A percentile compares a stretch with the other conserved stretches of the same genome.
phyloP scores from a whole-genome alignment of 2,797 vertebrate genomes.

The Anomalospiza imberbis region DNA sequence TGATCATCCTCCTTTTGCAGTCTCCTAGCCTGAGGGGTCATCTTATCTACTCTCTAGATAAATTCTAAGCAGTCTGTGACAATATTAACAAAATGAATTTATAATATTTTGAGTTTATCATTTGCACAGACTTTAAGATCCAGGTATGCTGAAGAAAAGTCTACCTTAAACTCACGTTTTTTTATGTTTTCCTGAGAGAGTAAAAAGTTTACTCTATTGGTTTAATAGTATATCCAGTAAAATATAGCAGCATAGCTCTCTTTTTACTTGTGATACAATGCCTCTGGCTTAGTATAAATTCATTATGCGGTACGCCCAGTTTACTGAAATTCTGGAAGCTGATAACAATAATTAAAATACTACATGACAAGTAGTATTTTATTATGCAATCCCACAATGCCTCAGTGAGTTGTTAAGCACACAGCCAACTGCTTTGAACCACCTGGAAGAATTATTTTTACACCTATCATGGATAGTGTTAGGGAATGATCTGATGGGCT shows the following conservation, averaged over 20 bases:
- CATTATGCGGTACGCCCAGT: constrained; percentile 48
- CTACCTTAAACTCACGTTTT: background rate
- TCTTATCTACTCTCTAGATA: background rate
- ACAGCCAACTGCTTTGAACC: constrained; percentile 25
- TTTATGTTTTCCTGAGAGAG: background rate
- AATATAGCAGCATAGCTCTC: constrained; percentile 1
- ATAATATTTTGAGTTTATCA: background rate
- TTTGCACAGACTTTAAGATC: constrained; percentile 8
- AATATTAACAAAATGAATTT: background rate
- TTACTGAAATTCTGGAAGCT: constrained; percentile 54
- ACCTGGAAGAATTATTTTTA: constrained; percentile 35
- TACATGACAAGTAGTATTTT: constrained; percentile 29
- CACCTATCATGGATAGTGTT: background rate
- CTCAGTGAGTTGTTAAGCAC: background rate
- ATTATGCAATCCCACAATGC: constrained; percentile 13
- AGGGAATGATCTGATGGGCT: background rate
- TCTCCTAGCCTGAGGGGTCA: background rate
- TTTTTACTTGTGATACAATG: background rate
- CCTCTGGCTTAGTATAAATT: constrained; percentile 32
- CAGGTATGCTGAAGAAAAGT: background rate
- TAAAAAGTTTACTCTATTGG: background rate
- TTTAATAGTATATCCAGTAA: background rate
- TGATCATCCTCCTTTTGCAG: background rate
- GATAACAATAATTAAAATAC: constrained; percentile 60
- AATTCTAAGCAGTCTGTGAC: background rate